phyloP scores from a whole-genome alignment of 2,888 invertebrate genomes.

The Pterostichus madidus region DNA sequence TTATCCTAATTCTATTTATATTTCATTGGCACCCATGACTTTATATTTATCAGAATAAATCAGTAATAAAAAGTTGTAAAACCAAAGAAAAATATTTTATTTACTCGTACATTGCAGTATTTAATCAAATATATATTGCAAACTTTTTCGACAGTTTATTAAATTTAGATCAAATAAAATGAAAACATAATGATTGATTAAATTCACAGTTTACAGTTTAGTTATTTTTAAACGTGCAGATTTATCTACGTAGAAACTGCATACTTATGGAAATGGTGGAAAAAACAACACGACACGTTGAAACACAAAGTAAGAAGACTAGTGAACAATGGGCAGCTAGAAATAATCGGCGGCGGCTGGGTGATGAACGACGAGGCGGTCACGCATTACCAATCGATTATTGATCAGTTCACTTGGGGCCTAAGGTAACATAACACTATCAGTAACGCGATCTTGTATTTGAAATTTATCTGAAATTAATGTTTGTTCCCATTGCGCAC shows the following conservation, averaged over 20 bases:
- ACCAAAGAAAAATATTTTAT: no score
- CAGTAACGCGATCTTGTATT: background rate
- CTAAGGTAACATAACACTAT: constrained; percentile 78
- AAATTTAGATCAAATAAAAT: no score
- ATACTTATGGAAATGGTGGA: constrained; percentile 93
- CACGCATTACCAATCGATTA: constrained; percentile 85
- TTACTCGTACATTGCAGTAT: no score
- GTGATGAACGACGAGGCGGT: constrained; percentile 91
- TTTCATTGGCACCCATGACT: no score
- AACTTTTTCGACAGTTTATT: no score
- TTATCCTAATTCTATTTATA: no score
- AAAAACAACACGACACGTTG: constrained; percentile 81
- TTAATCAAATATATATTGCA: no score
- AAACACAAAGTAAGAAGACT: constrained; percentile 83
- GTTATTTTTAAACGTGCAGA: constrained; percentile 75
- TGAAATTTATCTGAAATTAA: constrained; percentile 30
- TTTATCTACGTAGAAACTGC: constrained; percentile 95
- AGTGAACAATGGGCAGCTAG: constrained; percentile 86
- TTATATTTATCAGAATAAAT: no score
- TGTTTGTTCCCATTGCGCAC: constrained; percentile 15
- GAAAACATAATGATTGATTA: background rate
- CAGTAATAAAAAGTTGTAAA: no score
- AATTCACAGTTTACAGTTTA: background rate
- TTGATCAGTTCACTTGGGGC: constrained; percentile 89
- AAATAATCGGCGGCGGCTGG: constrained; percentile 90